Evolutionary conservation across 2,888 invertebrate genomes (phyloP), one percentile per base, ranked within the genome.

Genomic region (Cephus runcator): DNA sequence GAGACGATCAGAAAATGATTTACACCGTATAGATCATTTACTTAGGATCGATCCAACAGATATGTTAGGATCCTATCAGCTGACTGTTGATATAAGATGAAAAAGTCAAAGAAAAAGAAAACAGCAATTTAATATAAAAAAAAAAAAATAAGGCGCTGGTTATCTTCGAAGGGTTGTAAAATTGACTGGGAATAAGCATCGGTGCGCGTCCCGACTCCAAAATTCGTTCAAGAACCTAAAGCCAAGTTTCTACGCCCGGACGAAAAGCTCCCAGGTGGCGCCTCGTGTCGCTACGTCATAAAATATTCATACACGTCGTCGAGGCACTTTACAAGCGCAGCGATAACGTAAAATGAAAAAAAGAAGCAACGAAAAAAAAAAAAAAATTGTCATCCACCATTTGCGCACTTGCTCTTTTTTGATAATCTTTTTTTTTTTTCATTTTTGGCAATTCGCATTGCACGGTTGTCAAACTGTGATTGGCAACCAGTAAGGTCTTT

Each of bases 201-300:
- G 77, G 77, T 69, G 76, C 79, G 79, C 79, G 77, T 79, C 80
- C 76, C 76, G 79, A 81, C 79, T 81, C 77, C 79, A 79, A 71
- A 81, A 81, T 81, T 80, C 77, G 33, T 73, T 40, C 30, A 73
- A 2, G 9, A 23, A 56, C 56, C 33, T 31, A 71, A n/a, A 71
- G 33, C 12, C 12, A 12, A 12, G 31, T 71, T 11, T 33, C 73
- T 40, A 34, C 12, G 30, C 30, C n/a, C 40, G 68, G 34, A 78
- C 69, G 35, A 36, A 73, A 71, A 68, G 76, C 73, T 71, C 73
- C 69, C 73, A 68, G 71, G 75, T 40, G 77, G 69, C 69, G 75
- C 73, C 76, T 68, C 69, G 74, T 80, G 68, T 76, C 78, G 69
- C 56, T 75, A 35, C 15, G 36, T 34, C 36, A 36, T 78, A n/a